Conservation (phyloP, 1,140 invertebrate species). For the Drosophila setifemur region DNA sequence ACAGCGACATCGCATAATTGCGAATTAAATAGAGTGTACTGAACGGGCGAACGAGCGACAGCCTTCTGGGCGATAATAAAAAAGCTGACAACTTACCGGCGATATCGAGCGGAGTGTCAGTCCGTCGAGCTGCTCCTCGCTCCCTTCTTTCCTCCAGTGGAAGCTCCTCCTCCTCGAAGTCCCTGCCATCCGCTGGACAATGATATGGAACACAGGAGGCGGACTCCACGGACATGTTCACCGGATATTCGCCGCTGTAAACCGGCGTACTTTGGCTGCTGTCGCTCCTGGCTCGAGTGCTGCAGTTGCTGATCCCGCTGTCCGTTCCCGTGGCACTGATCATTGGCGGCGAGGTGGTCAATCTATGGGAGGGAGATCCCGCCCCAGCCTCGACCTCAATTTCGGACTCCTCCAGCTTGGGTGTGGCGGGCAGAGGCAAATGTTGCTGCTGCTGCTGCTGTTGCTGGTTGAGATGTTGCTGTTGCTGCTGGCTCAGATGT, state of each 20-base stretch:
- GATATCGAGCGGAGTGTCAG: constrained; percentile 47
- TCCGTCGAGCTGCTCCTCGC: background rate
- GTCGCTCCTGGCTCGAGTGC: constrained; percentile 66
- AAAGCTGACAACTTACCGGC: constrained; percentile 59
- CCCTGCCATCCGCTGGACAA: constrained; percentile 60
- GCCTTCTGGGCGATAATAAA: constrained; percentile 24
- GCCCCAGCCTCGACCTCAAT: constrained; percentile 36
- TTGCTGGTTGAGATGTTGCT: background rate
- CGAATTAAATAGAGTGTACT: constrained; percentile 69
- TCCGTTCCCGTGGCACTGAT: constrained; percentile 77
- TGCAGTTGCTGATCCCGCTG: constrained; percentile 76
- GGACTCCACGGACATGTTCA: constrained; percentile 75
- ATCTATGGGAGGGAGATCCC: constrained; percentile 39
- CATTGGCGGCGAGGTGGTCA: constrained; percentile 69
- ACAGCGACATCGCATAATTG: constrained; percentile 59
- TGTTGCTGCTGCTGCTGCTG: constrained; percentile 16
- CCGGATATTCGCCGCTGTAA: constrained; percentile 72
- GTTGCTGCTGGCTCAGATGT: constrained; percentile 12
- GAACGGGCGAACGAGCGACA: constrained; percentile 29
- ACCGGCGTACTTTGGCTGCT: constrained; percentile 75
- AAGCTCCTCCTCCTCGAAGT: constrained; percentile 61
- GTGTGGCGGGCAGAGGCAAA: constrained; percentile 22
- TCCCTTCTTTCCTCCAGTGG: background rate
- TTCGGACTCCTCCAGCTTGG: constrained; percentile 52
- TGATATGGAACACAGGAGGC: constrained; percentile 74